Evolutionary conservation across 2,797 vertebrate genomes (phyloP).

Genomic region (Chrysocyon brachyurus): DNA sequence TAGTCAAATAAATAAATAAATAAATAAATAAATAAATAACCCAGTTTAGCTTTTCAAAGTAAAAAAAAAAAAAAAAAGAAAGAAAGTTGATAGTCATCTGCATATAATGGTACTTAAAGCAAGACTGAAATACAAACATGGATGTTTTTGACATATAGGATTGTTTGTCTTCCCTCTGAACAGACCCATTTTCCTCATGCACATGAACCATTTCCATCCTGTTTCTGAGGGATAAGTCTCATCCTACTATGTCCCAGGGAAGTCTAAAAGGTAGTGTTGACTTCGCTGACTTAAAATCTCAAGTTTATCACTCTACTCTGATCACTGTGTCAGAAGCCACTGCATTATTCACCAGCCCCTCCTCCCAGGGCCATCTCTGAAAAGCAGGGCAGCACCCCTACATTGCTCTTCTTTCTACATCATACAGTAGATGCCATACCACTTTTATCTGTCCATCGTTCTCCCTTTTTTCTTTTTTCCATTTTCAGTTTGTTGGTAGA

Average conservation of each 20-base stretch:
- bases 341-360: background rate
- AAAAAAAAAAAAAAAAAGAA: background rate
- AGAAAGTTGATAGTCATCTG: background rate
- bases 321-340: background rate
- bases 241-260: background rate
- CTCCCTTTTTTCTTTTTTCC: background rate
- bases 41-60: too few species aligned
- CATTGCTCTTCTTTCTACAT: background rate
- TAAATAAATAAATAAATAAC: too few species aligned
- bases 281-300: background rate
- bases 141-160: background rate
- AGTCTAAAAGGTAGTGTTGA: background rate
- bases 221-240: constrained; percentile 2
- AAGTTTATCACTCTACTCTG: background rate
- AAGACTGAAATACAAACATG: background rate
- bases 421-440: background rate
- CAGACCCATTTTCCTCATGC: constrained; percentile 36
- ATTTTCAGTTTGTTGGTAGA: constrained; percentile 24
- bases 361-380: background rate
- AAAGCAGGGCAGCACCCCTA: background rate
- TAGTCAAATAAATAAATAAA: background rate
- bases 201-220: background rate
- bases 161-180: constrained; percentile 8
- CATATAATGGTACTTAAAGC: background rate
- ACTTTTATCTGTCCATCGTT: background rate